A percentile compares a stretch with the other conserved stretches of the same genome.
phyloP scores from a whole-genome alignment of 2,888 invertebrate species.

The Volucella bombylans region DNA sequence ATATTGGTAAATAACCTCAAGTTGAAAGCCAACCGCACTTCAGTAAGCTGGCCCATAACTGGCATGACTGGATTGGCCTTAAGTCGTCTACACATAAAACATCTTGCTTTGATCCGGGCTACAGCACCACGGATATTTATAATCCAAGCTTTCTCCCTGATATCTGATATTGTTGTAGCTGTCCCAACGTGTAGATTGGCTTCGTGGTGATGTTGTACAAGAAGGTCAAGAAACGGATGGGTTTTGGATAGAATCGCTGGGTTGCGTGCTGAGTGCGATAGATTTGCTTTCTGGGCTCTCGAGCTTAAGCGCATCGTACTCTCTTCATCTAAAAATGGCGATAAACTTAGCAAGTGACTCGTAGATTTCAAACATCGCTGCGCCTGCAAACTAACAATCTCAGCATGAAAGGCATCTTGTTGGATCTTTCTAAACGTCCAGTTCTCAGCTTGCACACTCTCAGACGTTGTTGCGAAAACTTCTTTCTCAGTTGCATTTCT shows the following conservation, averaged over 20 bases:
- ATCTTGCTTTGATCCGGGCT: conserved; percentile 1
- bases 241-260: conserved; percentile 2
- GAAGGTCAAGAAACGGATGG: conserved; percentile 10
- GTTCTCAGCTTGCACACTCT: conserved; percentile 1
- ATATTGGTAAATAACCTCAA: too few relatives aligned
- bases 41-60: too few relatives aligned
- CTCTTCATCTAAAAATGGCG: conserved; percentile 8
- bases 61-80: too few relatives aligned
- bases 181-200: background rate
- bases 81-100: background rate
- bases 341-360: conserved; percentile 1
- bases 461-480: background rate
- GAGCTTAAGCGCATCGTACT: conserved; percentile 1
- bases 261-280: conserved; percentile 1
- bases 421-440: conserved; percentile 33
- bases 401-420: conserved; percentile 17
- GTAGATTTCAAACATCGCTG: background rate
- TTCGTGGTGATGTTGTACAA: conserved; percentile 7
- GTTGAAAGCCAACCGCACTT: too few relatives aligned
- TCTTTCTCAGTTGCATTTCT: background rate
- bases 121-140: conserved; percentile 9
- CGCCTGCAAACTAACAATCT: background rate
- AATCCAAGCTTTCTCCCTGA: conserved; percentile 17
- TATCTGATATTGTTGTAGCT: conserved; percentile 10
- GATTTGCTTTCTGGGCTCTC: conserved; percentile 12